Evolutionary conservation across 2,888 invertebrate genomes (phyloP).

Genomic region (Zygogramma bicolorata): DNA sequence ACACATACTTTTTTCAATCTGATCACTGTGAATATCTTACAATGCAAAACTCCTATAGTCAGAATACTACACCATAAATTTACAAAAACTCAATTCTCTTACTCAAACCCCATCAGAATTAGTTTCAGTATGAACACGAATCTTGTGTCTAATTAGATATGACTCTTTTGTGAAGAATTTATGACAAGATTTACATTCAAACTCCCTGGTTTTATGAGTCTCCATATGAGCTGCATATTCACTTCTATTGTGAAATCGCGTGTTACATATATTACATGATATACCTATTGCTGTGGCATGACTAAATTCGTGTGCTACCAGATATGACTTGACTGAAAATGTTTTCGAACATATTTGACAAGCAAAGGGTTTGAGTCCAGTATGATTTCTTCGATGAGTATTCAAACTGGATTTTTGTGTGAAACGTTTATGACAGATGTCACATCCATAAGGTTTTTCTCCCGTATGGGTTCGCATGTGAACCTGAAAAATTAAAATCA

Average conservation of each 20-base stretch:
- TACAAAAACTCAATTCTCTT: neutral
- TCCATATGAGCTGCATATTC: conserved; percentile 83
- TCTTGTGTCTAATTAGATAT: conserved; percentile 83
- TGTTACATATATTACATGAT: conserved; percentile 79
- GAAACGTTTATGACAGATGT: conserved; percentile 81
- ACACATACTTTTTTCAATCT: too few species aligned
- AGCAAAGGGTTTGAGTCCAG: conserved; percentile 82
- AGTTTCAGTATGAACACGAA: conserved; percentile 75
- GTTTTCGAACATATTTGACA: conserved; percentile 85
- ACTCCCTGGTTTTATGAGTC: conserved; percentile 78
- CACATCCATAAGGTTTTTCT: conserved; percentile 81
- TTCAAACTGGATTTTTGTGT: conserved; percentile 86
- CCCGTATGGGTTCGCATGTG: conserved; percentile 86
- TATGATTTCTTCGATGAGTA: conserved; percentile 85
- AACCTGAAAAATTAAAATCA: conserved; percentile 64
- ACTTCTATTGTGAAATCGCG: conserved; percentile 80
- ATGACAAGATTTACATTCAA: conserved; percentile 81
- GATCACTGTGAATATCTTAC: too few species aligned
- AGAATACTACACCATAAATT: too few species aligned
- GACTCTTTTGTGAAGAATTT: conserved; percentile 82
- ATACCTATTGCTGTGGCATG: conserved; percentile 78
- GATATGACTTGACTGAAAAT: conserved; percentile 85
- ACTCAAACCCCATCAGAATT: neutral
- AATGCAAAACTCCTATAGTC: too few species aligned
- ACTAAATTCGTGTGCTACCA: conserved; percentile 84